phyloP scores from a whole-genome alignment of 2,888 invertebrate genomes.

The Clanis bilineata region DNA sequence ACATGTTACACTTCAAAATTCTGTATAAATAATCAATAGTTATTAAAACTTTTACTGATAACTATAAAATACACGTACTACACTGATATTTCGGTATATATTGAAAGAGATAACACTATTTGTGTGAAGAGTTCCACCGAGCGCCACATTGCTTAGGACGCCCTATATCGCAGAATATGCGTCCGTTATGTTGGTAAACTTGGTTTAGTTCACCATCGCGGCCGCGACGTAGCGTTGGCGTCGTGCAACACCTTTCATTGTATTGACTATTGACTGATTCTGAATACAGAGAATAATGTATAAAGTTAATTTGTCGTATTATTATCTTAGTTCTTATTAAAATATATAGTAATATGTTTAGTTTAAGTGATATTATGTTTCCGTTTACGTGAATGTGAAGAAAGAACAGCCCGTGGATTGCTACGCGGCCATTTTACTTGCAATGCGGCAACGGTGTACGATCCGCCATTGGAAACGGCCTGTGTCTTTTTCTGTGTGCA shows the following conservation, averaged over 20 bases:
- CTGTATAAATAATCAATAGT: neutral
- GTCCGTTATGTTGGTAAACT: slow-evolving; percentile 65
- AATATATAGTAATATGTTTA: slow-evolving; percentile 75
- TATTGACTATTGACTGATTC: slow-evolving; percentile 88
- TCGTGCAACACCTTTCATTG: slow-evolving; percentile 88
- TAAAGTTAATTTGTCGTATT: slow-evolving; percentile 85
- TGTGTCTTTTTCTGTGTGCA: slow-evolving; percentile 85
- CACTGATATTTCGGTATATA: slow-evolving; percentile 2
- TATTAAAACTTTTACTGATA: neutral
- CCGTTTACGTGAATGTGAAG: slow-evolving; percentile 79
- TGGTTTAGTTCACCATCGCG: slow-evolving; percentile 81
- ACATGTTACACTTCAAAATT: too few species aligned
- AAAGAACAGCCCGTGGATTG: slow-evolving; percentile 77
- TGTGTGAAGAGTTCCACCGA: slow-evolving; percentile 54
- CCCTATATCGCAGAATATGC: slow-evolving; percentile 71
- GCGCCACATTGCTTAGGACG: slow-evolving; percentile 77
- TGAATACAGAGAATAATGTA: slow-evolving; percentile 84
- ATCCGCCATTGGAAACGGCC: slow-evolving; percentile 88
- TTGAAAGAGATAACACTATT: slow-evolving; percentile 52
- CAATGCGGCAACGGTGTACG: slow-evolving; percentile 88
- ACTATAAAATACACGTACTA: neutral
- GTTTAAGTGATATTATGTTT: slow-evolving; percentile 79
- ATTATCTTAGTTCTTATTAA: slow-evolving; percentile 77
- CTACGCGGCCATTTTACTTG: slow-evolving; percentile 87
- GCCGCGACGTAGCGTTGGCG: slow-evolving; percentile 82